Evolutionary conservation across 2,888 invertebrate genomes (phyloP), one percentile per base, ranked within the genome.

Genomic region (Spicauda simplicius): DNA sequence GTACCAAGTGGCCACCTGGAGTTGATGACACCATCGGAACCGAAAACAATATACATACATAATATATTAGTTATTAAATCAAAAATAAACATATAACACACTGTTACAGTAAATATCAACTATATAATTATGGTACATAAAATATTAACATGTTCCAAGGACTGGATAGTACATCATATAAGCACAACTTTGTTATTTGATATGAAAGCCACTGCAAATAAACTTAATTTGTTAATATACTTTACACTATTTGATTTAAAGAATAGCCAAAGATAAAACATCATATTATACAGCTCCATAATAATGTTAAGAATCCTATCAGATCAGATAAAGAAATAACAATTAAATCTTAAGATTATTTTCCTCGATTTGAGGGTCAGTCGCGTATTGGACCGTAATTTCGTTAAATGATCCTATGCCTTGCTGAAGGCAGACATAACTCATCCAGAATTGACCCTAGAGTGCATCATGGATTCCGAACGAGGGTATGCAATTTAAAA

Each of bases 1-100:
- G 95, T 96, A 97, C 97, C 97, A 97, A 94, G 96, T 96, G 94
- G 97, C 97, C 95, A 97, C 97, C 97, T 97, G 95, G 84, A 88
- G 83, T 88, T 84, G 84, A 80, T 83, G 82, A 83, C 83, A 82
- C 81, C 91, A 84, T 41, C 67, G 33, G 88, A 91, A 93, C 92
- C 91, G 92, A 91, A 92, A 92, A 92, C 91, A 91, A 91, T 87
- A 89, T 87, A 89, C 85, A 87, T 85, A 85, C 76, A 83, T 85
- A 81, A 75, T 77, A 78, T 78, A 78, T 73, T 74, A 72, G 73
- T 73, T 64, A 72, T 69, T 61, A 70, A 66, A 66, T 66, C 59
- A 66, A 66, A 60, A 59, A 69, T 64, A 69, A 69, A 64, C 11
- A 54, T 63, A 59, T 54, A 41, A 65, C 64, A 54, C 37, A 57